These are phyloP conservation scores for Tamias sibiricus DNA, from an alignment of 2,113 vertebrate species.

Conservation along the genomic window DNA sequence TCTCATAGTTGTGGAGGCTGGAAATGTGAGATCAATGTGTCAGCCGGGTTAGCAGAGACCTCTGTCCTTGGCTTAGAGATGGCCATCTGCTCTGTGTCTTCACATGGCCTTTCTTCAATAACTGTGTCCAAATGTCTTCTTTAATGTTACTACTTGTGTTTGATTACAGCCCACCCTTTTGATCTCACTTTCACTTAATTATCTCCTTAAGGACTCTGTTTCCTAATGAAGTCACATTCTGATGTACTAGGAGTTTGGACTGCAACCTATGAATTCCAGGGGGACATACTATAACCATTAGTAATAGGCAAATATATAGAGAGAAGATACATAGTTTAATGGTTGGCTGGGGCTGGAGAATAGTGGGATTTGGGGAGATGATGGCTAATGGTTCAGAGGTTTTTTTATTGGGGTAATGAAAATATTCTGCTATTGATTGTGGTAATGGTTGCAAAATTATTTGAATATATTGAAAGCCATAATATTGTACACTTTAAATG, in stretches of 20 bases:
- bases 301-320: not conserved
- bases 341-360: not conserved
- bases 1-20: not conserved
- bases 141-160: not conserved
- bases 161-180: not conserved
- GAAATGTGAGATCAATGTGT: not conserved
- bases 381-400: not conserved
- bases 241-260: not conserved
- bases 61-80: not conserved
- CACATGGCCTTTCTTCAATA: not conserved
- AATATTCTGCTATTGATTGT: not conserved
- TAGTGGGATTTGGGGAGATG: not conserved
- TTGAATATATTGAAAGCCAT: not conserved
- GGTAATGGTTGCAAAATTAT: not conserved
- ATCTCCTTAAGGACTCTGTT: not conserved
- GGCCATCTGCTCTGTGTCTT: not conserved
- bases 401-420: not conserved
- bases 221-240: not conserved
- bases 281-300: not conserved
- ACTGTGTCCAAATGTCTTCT: not conserved
- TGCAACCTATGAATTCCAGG: not conserved
- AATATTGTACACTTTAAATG: not conserved
- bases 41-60: not conserved
- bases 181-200: not conserved
- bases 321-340: not conserved